These are phyloP conservation scores for Haemorhous mexicanus DNA, from an alignment of 2,113 vertebrate species.

Conservation along the genomic window DNA sequence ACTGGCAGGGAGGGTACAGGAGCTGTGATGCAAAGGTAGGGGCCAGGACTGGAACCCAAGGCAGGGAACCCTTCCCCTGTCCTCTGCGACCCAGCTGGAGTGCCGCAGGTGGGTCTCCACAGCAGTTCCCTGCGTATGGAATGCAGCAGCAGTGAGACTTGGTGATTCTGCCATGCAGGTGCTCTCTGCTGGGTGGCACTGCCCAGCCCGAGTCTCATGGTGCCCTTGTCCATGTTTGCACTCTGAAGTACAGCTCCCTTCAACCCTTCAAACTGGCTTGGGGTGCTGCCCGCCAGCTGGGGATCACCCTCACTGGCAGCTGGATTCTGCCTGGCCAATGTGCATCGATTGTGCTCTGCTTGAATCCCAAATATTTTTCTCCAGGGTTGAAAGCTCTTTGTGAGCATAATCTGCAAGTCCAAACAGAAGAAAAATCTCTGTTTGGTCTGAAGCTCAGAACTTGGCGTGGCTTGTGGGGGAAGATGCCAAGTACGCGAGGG, in stretches of 20 bases:
- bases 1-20: not conserved
- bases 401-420: not conserved
- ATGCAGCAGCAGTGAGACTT: fast-evolving
- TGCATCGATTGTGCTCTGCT: not conserved
- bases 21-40: not conserved
- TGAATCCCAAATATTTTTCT: not conserved
- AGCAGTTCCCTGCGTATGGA: fast-evolving
- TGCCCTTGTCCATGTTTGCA: not conserved
- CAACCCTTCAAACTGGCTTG: fast-evolving
- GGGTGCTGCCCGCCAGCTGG: fast-evolving
- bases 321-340: not conserved
- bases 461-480: not conserved
- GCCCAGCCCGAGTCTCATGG: not conserved
- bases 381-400: not conserved
- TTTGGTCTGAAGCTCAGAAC: slow-evolving; percentile 23
- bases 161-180: fast-evolving
- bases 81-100: too few relatives aligned
- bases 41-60: not conserved
- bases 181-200: not conserved
- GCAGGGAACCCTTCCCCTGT: not conserved
- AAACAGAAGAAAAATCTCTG: slow-evolving; percentile 28
- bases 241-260: fast-evolving
- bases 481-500: not conserved
- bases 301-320: not conserved
- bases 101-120: fast-evolving